Base-by-base conservation (phyloP, 2,888 invertebrate genomes). In the Diloba caeruleocephala region DNA sequence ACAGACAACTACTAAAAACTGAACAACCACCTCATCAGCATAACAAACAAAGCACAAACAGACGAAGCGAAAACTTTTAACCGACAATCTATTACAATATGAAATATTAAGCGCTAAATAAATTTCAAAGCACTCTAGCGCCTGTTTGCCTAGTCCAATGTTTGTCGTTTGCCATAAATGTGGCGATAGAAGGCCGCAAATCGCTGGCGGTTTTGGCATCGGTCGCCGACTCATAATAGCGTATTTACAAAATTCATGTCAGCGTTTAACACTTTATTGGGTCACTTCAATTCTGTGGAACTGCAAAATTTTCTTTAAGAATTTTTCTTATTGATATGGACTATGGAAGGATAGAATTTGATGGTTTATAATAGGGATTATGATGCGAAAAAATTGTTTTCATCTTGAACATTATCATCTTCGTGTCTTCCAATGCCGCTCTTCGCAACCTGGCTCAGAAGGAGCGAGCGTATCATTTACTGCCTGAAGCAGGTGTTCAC, bases 131-230 rank as follows among this genome's bases (percentile, higher is more conserved):
- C 71, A 68, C 62, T 73, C 38, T 48, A 55, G 36, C n/a, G n/a
- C 53, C 31, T 43, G 70, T 71, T 64, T 53, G 39, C 34, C 36
- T 45, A 46, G 41, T 55, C 41, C 56, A 59, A 51, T 67, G 62
- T 71, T 69, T 65, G 69, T 63, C 58, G 49, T 75, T 72, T 54
- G 57, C 64, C 51, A 61, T 71, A 62, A 71, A 63, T 67, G 70
- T 66, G 37, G 51, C 51, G 52, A 49, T 63, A 43, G 57, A 55
- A 51, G 65, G 53, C 64, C 67, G 67, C 76, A 78, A 76, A 78
- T 74, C 76, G 67, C 45, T 45, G 34, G 66, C 54, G 63, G 67
- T 77, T 77, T 76, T 74, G 79, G 78, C 77, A 65, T 45, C 51
- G 57, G 38, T 43, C 12, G 45, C 64, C 48, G 41, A 58, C 51